Percentiles rank a stretch among this genome's conserved stretches.
phyloP scores from a whole-genome alignment of 37 sponge, comb jelly and placozoan genomes.

The Lycopodina hypogea region DNA sequence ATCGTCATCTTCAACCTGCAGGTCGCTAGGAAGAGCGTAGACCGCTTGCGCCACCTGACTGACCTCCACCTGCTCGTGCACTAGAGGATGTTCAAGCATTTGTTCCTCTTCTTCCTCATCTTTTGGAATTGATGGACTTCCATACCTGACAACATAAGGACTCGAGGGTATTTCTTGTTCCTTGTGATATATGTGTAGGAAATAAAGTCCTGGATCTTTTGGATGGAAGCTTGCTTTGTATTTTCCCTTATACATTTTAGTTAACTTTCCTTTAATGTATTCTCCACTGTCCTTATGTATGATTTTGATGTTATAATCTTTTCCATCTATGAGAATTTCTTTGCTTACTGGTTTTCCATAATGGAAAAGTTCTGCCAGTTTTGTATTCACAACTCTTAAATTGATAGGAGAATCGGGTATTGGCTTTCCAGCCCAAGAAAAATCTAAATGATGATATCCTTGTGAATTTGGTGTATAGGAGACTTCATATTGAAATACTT shows the following conservation, averaged over 20 bases:
- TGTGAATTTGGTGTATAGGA: constrained; percentile 9
- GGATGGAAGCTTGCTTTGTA: constrained; percentile 34
- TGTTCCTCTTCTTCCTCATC: background rate
- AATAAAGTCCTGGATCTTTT: constrained; percentile 52
- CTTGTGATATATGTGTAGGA: constrained; percentile 26
- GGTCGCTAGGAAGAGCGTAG: background rate
- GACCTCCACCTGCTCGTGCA: background rate
- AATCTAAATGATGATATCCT: constrained; percentile 28
- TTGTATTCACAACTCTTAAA: constrained; percentile 30
- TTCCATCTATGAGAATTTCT: constrained; percentile 6
- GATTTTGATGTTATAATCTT: constrained; percentile 23
- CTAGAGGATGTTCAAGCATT: background rate
- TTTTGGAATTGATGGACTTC: constrained; percentile 1
- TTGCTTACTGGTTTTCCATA: constrained; percentile 30
- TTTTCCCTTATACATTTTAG: constrained; percentile 27
- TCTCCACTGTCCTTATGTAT: constrained; percentile 27
- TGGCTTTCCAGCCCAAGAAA: constrained; percentile 6
- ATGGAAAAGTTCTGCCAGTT: background rate
- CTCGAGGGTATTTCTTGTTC: constrained; percentile 34
- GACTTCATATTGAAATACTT: constrained; percentile 5
- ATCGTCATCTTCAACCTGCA: background rate
- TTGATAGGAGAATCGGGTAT: constrained; percentile 21
- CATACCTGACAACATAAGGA: background rate
- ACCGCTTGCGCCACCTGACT: background rate
- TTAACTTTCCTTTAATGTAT: constrained; percentile 43